Base-by-base conservation (phyloP, 30 jellyfish, hydroid and myxozoan genomes). In the Catostylus mosaicus region DNA sequence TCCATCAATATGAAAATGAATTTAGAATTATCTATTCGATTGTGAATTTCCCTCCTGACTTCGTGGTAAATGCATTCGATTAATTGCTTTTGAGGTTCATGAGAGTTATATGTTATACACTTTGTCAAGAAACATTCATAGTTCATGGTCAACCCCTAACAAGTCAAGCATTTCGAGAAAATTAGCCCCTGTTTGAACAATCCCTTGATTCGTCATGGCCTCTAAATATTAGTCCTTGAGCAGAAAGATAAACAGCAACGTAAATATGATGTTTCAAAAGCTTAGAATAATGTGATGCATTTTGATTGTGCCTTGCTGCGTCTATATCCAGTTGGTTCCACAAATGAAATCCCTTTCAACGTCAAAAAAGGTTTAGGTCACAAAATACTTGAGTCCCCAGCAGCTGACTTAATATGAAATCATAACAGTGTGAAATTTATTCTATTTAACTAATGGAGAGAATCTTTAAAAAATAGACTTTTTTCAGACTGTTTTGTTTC, bases 1-100 rank as follows among this genome's bases (percentile, higher is more conserved):
- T 80, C 90, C 74, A 80, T 65, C 90, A 80, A 63, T 7, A 77
- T 45, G 26, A 82, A 57, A 16, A 77, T 32, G 64, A 31, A 77
- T 24, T 38, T 10, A 1, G 89, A 77, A 16, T 22, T 37, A 20
- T 32, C 69, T 43, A 57, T 37, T n/a, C 89, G 27, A 30, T 77
- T 47, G n/a, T 80, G 84, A 22, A 80, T 80, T 66, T 63, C 90
- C 16, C 20, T 35, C 26, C 75, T n/a, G 16, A 80, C 90, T 63
- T 80, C 84, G 16, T 45, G 61, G 31, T 20, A 80, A 32, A 66
- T 46, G 27, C 75, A 38, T 65, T 80, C 73, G 23, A 80, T 62
- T 36, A 80, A 27, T 23, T 80, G 68, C 16, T 34, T 64, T 45
- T 80, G 84, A 30, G 90, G 90, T 23, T 80, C 90, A 50, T 63